Evolutionary conservation across 2,888 invertebrate species (phyloP).

Genomic region (Cheilosia soror): DNA sequence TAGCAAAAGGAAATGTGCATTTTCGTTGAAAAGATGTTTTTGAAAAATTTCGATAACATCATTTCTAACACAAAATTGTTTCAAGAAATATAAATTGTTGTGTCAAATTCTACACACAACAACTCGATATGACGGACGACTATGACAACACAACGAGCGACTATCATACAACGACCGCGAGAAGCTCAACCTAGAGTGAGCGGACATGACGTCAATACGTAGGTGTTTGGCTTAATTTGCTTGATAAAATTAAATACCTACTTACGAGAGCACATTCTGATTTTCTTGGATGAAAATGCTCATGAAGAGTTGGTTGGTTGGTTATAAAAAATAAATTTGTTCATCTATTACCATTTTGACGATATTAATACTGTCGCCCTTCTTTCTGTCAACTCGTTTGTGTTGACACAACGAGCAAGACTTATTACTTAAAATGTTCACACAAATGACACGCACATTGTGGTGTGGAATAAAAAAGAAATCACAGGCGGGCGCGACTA

Average conservation of each 20-base stretch:
- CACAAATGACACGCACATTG: conserved; percentile 6
- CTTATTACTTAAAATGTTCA: conserved; percentile 7
- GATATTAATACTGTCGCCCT: not conserved
- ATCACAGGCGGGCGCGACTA: not conserved
- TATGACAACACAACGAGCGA: conserved; percentile 5
- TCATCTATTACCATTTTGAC: conserved; percentile 3
- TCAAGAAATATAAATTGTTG: not conserved
- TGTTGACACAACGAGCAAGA: not conserved
- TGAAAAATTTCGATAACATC: not conserved
- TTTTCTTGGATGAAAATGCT: conserved; percentile 10
- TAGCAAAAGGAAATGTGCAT: not conserved
- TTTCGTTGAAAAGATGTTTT: not conserved
- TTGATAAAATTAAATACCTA: conserved; percentile 60
- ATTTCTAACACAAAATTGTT: not conserved
- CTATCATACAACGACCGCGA: not conserved
- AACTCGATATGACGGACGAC: conserved; percentile 1
- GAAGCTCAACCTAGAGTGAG: conserved; percentile 8
- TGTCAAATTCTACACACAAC: conserved; percentile 15
- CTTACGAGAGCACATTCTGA: conserved; percentile 36
- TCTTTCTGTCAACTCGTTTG: conserved; percentile 4
- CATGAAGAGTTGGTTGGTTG: not conserved
- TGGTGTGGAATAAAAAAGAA: too few relatives aligned
- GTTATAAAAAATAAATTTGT: not conserved
- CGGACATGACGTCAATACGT: conserved; percentile 84
- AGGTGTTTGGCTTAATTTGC: conserved; percentile 79